phyloP scores from a whole-genome alignment of 2,113 vertebrate species.

The Periophthalmus modestus region DNA sequence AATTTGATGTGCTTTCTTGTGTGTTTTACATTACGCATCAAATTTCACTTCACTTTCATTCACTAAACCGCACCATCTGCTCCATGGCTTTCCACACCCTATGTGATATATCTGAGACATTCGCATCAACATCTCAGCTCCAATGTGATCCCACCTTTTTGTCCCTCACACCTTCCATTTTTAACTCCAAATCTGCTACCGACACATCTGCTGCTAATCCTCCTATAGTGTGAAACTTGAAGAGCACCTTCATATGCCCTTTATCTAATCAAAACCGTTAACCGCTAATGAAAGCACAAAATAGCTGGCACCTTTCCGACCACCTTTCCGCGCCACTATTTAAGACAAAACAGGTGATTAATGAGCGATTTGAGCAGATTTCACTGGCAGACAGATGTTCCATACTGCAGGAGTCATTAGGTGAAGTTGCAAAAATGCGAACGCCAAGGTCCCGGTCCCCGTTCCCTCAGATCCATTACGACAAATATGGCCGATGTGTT shows the following conservation, averaged over 20 bases:
- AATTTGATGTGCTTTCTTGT: not conserved
- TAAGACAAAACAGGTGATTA: slow-evolving; percentile 66
- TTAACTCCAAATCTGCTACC: slow-evolving; percentile 9
- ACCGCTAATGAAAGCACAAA: slow-evolving; percentile 61
- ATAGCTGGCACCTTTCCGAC: slow-evolving; percentile 45
- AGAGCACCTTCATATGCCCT: slow-evolving; percentile 53
- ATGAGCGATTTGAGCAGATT: slow-evolving; percentile 62
- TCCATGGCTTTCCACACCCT: not conserved
- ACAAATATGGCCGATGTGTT: slow-evolving; percentile 16
- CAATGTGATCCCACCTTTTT: slow-evolving; percentile 43
- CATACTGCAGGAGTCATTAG: slow-evolving; percentile 38
- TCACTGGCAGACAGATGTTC: slow-evolving; percentile 61
- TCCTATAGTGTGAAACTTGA: slow-evolving; percentile 14
- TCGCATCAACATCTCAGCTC: slow-evolving; percentile 39
- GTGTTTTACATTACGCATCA: not conserved
- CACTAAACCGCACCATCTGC: too few relatives aligned
- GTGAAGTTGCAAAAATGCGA: slow-evolving; percentile 24
- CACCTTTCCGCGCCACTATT: slow-evolving; percentile 40
- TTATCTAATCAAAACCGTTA: slow-evolving; percentile 47
- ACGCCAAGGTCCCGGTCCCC: slow-evolving; percentile 57
- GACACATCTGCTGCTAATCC: slow-evolving; percentile 27
- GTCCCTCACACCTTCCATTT: slow-evolving; percentile 21
- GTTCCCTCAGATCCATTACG: slow-evolving; percentile 21
- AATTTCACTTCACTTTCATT: not conserved
- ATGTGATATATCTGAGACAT: not conserved